Evolutionary conservation across 2,113 vertebrate genomes (phyloP).

Genomic region (Platysternon megacephalum): DNA sequence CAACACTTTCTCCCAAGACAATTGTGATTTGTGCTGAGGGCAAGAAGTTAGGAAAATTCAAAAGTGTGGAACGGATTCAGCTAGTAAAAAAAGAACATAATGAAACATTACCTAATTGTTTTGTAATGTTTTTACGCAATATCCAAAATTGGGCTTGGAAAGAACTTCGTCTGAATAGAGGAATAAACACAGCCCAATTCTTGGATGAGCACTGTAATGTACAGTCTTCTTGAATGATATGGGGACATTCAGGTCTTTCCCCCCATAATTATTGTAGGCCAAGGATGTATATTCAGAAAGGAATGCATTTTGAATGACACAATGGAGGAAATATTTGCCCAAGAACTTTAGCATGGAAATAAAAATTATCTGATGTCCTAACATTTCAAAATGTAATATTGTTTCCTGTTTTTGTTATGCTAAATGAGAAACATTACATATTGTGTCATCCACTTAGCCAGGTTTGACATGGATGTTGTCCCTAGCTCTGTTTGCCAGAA

Average conservation of each 20-base stretch:
- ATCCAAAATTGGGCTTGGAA: constrained; percentile 78
- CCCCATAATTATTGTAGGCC: neutral
- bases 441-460: constrained; percentile 18
- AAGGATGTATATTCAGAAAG: constrained; percentile 14
- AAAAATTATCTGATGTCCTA: constrained; percentile 34
- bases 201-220: constrained; percentile 16
- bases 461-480: no score
- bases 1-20: constrained; percentile 42
- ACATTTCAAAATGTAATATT: constrained; percentile 62
- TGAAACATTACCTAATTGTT: constrained; percentile 84
- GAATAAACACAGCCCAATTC: constrained; percentile 50
- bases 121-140: constrained; percentile 78
- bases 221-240: constrained; percentile 33
- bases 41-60: constrained; percentile 69
- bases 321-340: constrained; percentile 29
- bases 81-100: constrained; percentile 72
- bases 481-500: no score
- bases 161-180: constrained; percentile 64
- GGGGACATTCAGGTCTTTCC: neutral
- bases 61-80: constrained; percentile 70
- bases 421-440: constrained; percentile 64
- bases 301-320: constrained; percentile 10
- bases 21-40: constrained; percentile 51
- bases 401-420: constrained; percentile 66
- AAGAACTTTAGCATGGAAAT: constrained; percentile 54